Evolutionary conservation across 2,113 vertebrate species (phyloP).

Genomic region (Bombycilla garrulus): DNA sequence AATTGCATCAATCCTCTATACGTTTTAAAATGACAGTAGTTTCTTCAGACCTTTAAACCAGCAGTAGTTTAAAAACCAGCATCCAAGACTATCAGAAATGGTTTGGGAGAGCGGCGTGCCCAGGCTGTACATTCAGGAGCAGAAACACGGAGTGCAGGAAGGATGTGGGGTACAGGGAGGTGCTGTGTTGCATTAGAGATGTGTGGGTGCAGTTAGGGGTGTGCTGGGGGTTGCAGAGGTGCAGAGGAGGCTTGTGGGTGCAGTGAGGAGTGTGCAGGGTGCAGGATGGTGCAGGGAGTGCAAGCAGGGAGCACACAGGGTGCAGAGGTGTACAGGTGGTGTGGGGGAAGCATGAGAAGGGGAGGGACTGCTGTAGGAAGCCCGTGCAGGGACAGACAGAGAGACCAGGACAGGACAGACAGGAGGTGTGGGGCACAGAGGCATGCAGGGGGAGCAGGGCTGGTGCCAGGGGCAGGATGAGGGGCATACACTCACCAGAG

Average conservation of each 20-base stretch:
- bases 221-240: not conserved
- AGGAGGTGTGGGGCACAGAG: not conserved
- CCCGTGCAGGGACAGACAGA: not conserved
- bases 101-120: not conserved
- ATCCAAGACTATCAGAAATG: not conserved
- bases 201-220: not conserved
- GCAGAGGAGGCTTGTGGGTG: not conserved
- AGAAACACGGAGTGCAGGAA: not conserved
- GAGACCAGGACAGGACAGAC: not conserved
- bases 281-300: too few species aligned
- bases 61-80: not conserved
- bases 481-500: conserved; percentile 63
- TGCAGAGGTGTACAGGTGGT: not conserved
- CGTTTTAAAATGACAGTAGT: not conserved
- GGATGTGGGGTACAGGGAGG: not conserved
- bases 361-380: not conserved
- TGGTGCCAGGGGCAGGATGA: not conserved
- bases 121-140: not conserved
- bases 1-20: not conserved
- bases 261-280: not conserved
- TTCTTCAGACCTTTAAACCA: not conserved
- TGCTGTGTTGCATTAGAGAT: not conserved
- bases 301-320: not conserved
- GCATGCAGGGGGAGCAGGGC: not conserved
- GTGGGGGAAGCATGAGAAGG: not conserved